Evolutionary conservation across 1,140 invertebrate species (phyloP).

Genomic region (Drosophila baimaii): DNA sequence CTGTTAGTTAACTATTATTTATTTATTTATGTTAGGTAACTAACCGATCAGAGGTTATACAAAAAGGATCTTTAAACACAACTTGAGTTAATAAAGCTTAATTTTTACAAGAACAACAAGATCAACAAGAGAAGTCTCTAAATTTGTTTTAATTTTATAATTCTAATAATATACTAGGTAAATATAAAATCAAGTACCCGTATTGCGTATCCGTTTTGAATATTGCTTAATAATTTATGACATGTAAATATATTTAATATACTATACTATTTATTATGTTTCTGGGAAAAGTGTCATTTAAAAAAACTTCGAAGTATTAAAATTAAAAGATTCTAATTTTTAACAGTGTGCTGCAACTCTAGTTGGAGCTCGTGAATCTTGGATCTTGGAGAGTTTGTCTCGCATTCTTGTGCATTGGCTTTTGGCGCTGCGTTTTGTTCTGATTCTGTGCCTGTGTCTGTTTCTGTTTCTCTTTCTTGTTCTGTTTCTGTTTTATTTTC

Average conservation of each 20-base stretch:
- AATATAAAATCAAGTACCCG: too few relatives aligned
- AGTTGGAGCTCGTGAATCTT: constrained; percentile 25
- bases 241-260: too few relatives aligned
- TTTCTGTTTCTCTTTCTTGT: constrained; percentile 22
- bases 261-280: too few relatives aligned
- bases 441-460: constrained; percentile 57
- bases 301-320: too few relatives aligned
- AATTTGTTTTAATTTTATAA: neutral
- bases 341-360: constrained; percentile 20
- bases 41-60: too few relatives aligned
- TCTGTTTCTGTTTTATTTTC: constrained; percentile 14
- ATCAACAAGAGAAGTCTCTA: neutral
- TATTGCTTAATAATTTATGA: too few relatives aligned
- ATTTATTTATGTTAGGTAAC: too few relatives aligned
- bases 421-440: constrained; percentile 71
- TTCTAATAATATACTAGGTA: too few relatives aligned
- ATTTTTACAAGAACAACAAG: neutral
- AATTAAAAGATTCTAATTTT: too few relatives aligned
- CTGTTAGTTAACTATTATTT: too few relatives aligned
- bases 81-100: neutral
- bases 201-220: too few relatives aligned
- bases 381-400: constrained; percentile 44
- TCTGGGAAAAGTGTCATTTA: too few relatives aligned
- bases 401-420: constrained; percentile 77
- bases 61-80: neutral